Percentiles rank a stretch among this genome's conserved stretches.
Evolutionary conservation across 1,140 invertebrate species (phyloP).

Genomic region (Muscidifurax raptorellus): DNA sequence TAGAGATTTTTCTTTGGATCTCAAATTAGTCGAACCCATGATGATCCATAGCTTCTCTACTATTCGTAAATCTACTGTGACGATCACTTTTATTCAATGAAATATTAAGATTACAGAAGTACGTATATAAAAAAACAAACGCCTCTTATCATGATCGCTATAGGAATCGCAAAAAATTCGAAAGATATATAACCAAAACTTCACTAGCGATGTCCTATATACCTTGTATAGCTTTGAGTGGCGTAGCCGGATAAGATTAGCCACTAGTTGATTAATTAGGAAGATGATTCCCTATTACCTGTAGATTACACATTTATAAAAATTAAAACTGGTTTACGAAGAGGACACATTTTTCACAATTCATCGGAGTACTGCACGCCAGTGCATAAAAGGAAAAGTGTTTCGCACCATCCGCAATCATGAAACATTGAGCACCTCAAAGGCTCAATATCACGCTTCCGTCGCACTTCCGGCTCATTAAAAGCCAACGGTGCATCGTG

Average conservation of each 20-base stretch:
- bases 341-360: no score
- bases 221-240: no score
- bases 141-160: neutral
- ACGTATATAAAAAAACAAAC: neutral
- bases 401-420: no score
- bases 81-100: neutral
- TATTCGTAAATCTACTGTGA: no score
- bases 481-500: slow-evolving; percentile 2
- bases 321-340: neutral
- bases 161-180: neutral
- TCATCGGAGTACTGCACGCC: no score
- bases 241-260: no score
- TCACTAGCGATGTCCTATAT: no score
- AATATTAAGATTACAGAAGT: neutral
- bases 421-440: no score
- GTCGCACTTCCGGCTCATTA: neutral
- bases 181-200: no score
- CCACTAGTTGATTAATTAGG: slow-evolving; percentile 59
- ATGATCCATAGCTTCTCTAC: neutral
- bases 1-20: neutral
- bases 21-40: neutral
- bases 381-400: no score
- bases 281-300: slow-evolving; percentile 37
- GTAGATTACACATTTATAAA: neutral
- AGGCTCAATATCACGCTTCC: neutral